Percentiles rank a stretch among this genome's conserved stretches.
phyloP scores from a whole-genome alignment of 2,113 vertebrate genomes.

The Callospermophilus lateralis region DNA sequence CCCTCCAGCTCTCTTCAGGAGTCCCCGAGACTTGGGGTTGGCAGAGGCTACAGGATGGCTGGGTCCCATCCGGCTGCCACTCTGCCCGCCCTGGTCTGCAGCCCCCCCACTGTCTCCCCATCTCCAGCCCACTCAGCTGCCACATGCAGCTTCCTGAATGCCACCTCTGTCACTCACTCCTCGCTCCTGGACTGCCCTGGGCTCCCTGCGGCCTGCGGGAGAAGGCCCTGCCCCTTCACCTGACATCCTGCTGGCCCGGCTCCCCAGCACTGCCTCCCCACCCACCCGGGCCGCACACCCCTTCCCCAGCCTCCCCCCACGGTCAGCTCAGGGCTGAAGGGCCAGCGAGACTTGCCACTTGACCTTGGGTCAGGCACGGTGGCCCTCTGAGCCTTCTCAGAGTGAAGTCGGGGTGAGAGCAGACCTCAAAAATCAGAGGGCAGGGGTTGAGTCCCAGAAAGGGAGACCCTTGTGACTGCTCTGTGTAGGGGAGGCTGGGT shows the following conservation, averaged over 20 bases:
- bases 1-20: neutral
- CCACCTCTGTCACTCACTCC: neutral
- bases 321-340: neutral
- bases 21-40: neutral
- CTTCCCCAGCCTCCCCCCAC: fast-evolving
- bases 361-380: neutral
- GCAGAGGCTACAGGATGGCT: neutral
- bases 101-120: neutral
- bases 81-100: fast-evolving
- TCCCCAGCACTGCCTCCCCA: neutral
- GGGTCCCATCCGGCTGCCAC: neutral
- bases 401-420: too few relatives aligned
- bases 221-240: neutral
- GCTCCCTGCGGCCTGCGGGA: neutral
- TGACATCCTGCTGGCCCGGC: neutral
- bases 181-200: neutral
- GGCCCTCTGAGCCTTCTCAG: neutral
- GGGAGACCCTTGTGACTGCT: too few relatives aligned
- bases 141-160: neutral
- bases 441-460: neutral
- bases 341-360: too few relatives aligned
- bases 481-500: too few relatives aligned
- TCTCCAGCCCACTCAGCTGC: neutral
- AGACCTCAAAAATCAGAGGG: neutral
- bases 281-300: fast-evolving